Conservation (phyloP, 2,888 invertebrate species). For the Orgyia antiqua region DNA sequence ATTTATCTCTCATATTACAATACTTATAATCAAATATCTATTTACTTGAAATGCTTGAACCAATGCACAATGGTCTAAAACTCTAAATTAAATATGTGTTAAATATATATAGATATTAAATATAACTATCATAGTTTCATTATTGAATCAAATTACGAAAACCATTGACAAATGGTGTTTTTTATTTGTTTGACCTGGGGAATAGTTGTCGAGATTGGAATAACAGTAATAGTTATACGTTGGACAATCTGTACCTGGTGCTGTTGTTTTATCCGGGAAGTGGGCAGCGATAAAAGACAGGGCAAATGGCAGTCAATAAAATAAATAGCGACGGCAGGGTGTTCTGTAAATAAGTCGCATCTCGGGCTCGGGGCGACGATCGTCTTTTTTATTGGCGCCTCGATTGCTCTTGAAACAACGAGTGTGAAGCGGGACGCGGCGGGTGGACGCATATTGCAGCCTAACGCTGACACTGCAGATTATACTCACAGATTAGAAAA, state of each 20-base stretch:
- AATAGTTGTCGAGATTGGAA: conserved; percentile 25
- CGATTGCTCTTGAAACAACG: conserved; percentile 77
- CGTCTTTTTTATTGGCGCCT: conserved; percentile 78
- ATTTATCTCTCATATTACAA: too few species aligned
- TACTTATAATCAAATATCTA: too few species aligned
- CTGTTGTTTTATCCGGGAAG: conserved; percentile 69
- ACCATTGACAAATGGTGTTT: too few species aligned
- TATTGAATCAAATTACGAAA: too few species aligned
- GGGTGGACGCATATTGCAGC: conserved; percentile 54
- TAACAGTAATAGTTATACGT: conserved; percentile 11
- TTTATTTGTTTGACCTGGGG: conserved; percentile 5
- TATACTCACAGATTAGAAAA: conserved; percentile 64
- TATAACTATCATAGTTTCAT: too few species aligned
- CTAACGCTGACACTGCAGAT: conserved; percentile 64
- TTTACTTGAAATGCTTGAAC: too few species aligned
- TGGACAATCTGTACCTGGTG: conserved; percentile 57
- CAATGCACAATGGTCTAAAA: too few species aligned
- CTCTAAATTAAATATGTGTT: too few species aligned
- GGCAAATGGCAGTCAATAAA: conserved; percentile 77
- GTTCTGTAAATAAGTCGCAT: conserved; percentile 77
- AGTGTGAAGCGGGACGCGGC: conserved; percentile 47
- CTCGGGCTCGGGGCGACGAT: conserved; percentile 69
- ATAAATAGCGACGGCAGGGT: conserved; percentile 76
- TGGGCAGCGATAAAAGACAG: conserved; percentile 74
- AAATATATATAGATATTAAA: too few species aligned